phyloP scores from a whole-genome alignment of 1,140 invertebrate species.

The Mactra quadrangularis region DNA sequence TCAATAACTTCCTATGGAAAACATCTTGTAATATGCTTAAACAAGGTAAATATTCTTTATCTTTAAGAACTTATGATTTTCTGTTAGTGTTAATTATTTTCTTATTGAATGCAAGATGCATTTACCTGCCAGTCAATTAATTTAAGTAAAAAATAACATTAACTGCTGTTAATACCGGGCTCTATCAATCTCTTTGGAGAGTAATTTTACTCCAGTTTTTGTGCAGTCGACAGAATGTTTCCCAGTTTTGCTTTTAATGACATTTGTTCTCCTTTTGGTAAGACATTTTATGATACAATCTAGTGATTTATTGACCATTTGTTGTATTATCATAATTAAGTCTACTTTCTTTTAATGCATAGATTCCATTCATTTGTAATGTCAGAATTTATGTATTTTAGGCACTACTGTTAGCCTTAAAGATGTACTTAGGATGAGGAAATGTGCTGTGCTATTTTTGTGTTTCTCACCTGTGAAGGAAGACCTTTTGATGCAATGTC shows the following conservation, averaged over 20 bases:
- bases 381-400: too few species aligned
- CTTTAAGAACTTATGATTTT: not conserved
- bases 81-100: not conserved
- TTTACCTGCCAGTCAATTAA: not conserved
- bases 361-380: too few species aligned
- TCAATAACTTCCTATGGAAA: slow-evolving; percentile 10
- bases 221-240: not conserved
- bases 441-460: not conserved
- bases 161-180: not conserved
- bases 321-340: too few species aligned
- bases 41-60: slow-evolving; percentile 6
- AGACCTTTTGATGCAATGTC: not conserved
- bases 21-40: not conserved
- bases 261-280: too few species aligned
- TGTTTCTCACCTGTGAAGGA: slow-evolving; percentile 2
- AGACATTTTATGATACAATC: too few species aligned
- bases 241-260: not conserved
- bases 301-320: too few species aligned
- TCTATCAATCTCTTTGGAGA: not conserved
- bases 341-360: too few species aligned
- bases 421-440: not conserved
- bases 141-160: not conserved
- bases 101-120: not conserved
- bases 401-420: not conserved
- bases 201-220: too few species aligned